phyloP scores from a whole-genome alignment of 2,888 invertebrate species.

The Laothoe populi region DNA sequence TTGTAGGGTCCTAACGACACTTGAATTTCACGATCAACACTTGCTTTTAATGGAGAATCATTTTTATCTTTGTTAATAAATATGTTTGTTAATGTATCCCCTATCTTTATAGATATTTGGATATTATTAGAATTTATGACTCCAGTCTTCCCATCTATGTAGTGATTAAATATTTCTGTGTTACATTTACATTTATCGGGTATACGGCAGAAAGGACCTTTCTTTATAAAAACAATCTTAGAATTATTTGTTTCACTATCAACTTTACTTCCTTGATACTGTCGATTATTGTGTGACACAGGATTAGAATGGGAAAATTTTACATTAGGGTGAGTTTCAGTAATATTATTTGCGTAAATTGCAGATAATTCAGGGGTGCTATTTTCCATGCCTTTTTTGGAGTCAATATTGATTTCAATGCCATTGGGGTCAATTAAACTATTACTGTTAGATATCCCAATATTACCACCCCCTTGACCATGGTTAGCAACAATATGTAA shows the following conservation, averaged over 20 bases:
- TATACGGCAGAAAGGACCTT: slow-evolving; percentile 47
- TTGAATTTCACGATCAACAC: slow-evolving; percentile 66
- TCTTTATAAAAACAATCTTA: slow-evolving; percentile 62
- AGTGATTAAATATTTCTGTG: slow-evolving; percentile 40
- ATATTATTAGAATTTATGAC: slow-evolving; percentile 53
- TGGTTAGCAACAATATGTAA: neutral
- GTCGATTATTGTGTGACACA: slow-evolving; percentile 9
- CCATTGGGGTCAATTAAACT: neutral
- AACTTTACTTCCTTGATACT: slow-evolving; percentile 26
- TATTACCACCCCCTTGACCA: neutral
- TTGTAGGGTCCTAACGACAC: slow-evolving; percentile 54
- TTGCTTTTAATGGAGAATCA: slow-evolving; percentile 66
- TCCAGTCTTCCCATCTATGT: slow-evolving; percentile 30
- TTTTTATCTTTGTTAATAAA: slow-evolving; percentile 67
- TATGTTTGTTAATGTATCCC: slow-evolving; percentile 68
- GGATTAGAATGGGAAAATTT: neutral
- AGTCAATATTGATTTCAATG: neutral
- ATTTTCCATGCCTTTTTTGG: neutral
- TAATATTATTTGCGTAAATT: slow-evolving; percentile 21
- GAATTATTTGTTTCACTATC: slow-evolving; percentile 29
- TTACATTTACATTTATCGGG: slow-evolving; percentile 33
- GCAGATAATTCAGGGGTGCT: neutral
- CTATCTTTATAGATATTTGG: slow-evolving; percentile 72
- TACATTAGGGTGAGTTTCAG: slow-evolving; percentile 14
- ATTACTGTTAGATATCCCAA: neutral